These are phyloP conservation scores for Cybosia mesomella DNA, from an alignment of 2,888 invertebrate species.

Conservation along the genomic window DNA sequence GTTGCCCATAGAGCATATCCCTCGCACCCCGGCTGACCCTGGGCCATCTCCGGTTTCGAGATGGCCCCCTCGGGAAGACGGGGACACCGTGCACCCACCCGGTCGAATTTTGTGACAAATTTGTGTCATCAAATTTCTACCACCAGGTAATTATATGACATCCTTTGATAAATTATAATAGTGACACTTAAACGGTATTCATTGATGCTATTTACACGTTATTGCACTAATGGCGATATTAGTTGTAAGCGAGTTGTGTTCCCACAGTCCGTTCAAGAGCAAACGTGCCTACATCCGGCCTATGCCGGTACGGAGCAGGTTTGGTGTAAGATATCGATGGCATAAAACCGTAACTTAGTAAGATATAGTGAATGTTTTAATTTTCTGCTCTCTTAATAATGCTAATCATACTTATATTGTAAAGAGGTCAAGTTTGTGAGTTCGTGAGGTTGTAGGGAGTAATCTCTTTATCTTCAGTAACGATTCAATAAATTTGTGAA, in stretches of 20 bases:
- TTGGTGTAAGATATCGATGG: slow-evolving; percentile 5
- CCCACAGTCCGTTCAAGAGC: slow-evolving; percentile 15
- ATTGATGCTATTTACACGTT: neutral
- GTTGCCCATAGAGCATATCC: too few relatives aligned
- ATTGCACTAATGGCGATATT: slow-evolving; percentile 2
- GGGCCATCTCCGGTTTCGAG: too few relatives aligned
- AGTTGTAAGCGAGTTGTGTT: slow-evolving; percentile 1
- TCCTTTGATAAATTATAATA: neutral
- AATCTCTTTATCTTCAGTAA: too few relatives aligned
- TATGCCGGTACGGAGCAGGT: slow-evolving; percentile 15
- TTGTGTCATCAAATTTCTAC: too few relatives aligned
- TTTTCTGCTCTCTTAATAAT: neutral
- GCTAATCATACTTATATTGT: too few relatives aligned
- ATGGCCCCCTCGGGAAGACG: too few relatives aligned
- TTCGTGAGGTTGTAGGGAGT: too few relatives aligned
- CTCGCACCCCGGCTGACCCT: too few relatives aligned
- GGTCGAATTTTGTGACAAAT: too few relatives aligned
- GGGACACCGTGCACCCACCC: too few relatives aligned
- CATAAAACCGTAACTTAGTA: slow-evolving; percentile 6
- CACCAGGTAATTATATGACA: too few relatives aligned
- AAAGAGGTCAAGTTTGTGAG: neutral
- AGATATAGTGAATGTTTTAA: neutral
- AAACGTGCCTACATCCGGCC: slow-evolving; percentile 17
- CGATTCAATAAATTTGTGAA: too few relatives aligned
- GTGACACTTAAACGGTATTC: neutral